phyloP scores from a whole-genome alignment of 2,797 vertebrate genomes.

The Catamblyrhynchus diadema region DNA sequence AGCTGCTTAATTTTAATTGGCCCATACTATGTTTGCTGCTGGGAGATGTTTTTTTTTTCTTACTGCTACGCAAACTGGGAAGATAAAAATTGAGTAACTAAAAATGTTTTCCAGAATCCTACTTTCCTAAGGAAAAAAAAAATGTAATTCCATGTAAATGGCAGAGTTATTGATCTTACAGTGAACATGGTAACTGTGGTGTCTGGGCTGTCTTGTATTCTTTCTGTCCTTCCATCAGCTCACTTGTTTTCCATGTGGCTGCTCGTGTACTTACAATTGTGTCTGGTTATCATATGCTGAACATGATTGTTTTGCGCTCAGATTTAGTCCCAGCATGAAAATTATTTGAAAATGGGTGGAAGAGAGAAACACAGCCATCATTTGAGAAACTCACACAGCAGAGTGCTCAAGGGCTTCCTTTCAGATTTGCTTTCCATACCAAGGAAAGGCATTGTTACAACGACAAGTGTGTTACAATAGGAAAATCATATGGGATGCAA shows the following conservation, averaged over 20 bases:
- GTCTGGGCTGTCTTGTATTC: neutral
- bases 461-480: constrained; percentile 41
- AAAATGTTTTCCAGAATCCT: neutral
- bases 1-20: neutral
- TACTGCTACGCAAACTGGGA: neutral
- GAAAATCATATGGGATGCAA: constrained; percentile 32
- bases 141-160: neutral
- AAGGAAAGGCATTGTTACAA: constrained; percentile 42
- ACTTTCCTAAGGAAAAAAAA: neutral
- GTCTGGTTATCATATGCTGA: constrained; percentile 38
- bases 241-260: constrained; percentile 37
- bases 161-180: neutral
- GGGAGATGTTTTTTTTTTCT: neutral
- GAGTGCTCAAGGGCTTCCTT: constrained; percentile 41
- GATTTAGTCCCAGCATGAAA: constrained; percentile 53
- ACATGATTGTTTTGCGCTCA: neutral
- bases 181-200: neutral
- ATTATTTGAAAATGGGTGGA: neutral
- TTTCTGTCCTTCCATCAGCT: constrained; percentile 6
- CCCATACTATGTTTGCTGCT: neutral
- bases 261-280: neutral
- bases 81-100: neutral
- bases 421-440: constrained; percentile 33
- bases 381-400: neutral
- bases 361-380: constrained; percentile 20